These are phyloP conservation scores for Xyrichtys novacula DNA, from an alignment of 2,797 vertebrate species.

Conservation along the genomic window DNA sequence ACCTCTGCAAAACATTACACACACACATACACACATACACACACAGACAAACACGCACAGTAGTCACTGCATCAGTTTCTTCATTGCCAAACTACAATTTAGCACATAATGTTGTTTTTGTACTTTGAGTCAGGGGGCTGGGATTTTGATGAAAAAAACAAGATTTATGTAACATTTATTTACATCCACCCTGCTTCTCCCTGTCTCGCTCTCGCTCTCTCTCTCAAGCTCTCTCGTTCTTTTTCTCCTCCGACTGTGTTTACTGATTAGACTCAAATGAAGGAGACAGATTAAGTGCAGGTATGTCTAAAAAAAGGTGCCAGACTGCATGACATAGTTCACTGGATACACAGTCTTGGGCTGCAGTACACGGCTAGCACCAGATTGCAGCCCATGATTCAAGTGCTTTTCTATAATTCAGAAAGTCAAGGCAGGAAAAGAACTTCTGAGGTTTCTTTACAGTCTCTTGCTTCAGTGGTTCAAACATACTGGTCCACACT, in stretches of 20 bases:
- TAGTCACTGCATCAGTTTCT: constrained; percentile 17
- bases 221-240: too few relatives aligned
- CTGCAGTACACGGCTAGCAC: constrained; percentile 45
- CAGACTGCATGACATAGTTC: constrained; percentile 46
- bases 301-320: constrained; percentile 34
- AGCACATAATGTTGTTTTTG: constrained; percentile 42
- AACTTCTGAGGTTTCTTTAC: constrained; percentile 74
- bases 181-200: constrained; percentile 26
- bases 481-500: constrained; percentile 49
- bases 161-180: constrained; percentile 47
- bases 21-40: constrained; percentile 12
- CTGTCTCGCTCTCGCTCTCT: too few relatives aligned
- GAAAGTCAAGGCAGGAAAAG: constrained; percentile 64
- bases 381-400: constrained; percentile 63
- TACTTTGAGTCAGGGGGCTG: constrained; percentile 25
- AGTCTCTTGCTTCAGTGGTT: constrained; percentile 62
- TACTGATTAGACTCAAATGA: constrained; percentile 45
- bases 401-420: constrained; percentile 76
- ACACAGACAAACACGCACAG: constrained; percentile 8
- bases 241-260: constrained; percentile 30
- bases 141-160: constrained; percentile 50
- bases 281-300: constrained; percentile 51
- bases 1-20: constrained; percentile 31
- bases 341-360: constrained; percentile 35
- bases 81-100: constrained; percentile 40